Percentiles rank a stretch among this genome's conserved stretches.
Conservation (phyloP, 2,888 invertebrate genomes). For the Polymixis flavicincta region DNA sequence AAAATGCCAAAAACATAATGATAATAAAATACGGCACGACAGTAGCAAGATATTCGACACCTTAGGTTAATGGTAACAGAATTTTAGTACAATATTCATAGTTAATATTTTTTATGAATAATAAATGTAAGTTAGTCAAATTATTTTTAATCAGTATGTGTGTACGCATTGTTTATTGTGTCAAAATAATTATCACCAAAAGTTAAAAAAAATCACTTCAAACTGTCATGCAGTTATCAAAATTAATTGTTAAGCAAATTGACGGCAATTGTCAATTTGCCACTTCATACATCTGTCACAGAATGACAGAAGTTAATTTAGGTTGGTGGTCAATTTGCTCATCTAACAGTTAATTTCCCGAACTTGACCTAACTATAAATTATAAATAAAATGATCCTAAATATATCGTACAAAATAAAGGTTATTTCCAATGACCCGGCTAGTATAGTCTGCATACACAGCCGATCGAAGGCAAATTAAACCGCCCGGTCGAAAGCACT, state of each 20-base stretch:
- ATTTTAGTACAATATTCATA: neutral
- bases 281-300: neutral
- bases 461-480: slow-evolving; percentile 75
- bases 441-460: slow-evolving; percentile 66
- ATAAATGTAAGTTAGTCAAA: neutral
- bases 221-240: neutral
- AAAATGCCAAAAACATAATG: neutral
- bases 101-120: neutral
- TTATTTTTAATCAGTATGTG: neutral
- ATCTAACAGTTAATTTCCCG: neutral
- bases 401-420: slow-evolving; percentile 1
- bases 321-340: too few species aligned
- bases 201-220: neutral
- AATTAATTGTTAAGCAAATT: neutral
- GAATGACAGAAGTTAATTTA: neutral
- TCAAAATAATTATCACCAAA: neutral
- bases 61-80: neutral
- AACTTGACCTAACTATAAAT: neutral
- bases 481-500: slow-evolving; percentile 66
- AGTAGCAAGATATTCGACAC: neutral
- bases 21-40: slow-evolving; percentile 8
- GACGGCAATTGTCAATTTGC: neutral
- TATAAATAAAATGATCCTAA: too few species aligned
- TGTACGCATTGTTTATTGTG: too few species aligned
- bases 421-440: slow-evolving; percentile 64